phyloP scores from a whole-genome alignment of 2,797 vertebrate species.

The Takifugu ocellatus region DNA sequence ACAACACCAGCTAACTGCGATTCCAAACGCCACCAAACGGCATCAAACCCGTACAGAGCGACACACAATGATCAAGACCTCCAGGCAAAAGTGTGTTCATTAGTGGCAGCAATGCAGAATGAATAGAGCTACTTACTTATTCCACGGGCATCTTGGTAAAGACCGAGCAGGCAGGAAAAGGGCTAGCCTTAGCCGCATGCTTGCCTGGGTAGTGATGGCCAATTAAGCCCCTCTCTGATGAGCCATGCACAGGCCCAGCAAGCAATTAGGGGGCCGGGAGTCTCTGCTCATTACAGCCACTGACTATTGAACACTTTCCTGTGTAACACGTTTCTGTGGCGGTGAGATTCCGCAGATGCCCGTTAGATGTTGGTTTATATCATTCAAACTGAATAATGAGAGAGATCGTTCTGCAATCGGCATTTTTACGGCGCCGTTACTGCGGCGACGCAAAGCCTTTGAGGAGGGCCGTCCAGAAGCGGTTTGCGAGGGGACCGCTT shows the following conservation, averaged over 20 bases:
- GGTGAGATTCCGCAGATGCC: conserved; percentile 46
- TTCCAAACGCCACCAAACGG: conserved; percentile 41
- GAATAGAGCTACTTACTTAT: conserved; percentile 70
- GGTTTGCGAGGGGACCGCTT: conserved; percentile 24
- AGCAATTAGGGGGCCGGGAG: conserved; percentile 74
- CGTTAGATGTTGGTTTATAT: conserved; percentile 52
- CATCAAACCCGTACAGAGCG: conserved; percentile 50
- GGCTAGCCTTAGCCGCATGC: conserved; percentile 65
- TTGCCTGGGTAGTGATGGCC: conserved; percentile 75
- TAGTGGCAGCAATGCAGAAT: conserved; percentile 65
- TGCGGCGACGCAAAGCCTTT: neutral
- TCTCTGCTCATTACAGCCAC: conserved; percentile 67
- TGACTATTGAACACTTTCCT: conserved; percentile 52
- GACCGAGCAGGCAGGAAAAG: conserved; percentile 51
- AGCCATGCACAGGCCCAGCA: conserved; percentile 66
- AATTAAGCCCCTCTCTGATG: conserved; percentile 78
- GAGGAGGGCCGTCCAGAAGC: conserved; percentile 7
- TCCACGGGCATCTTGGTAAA: conserved; percentile 56
- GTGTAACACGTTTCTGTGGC: conserved; percentile 41
- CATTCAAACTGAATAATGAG: conserved; percentile 37
- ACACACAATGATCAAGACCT: conserved; percentile 63
- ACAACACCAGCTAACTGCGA: conserved; percentile 42
- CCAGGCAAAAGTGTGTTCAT: conserved; percentile 64
- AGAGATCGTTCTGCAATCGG: conserved; percentile 17
- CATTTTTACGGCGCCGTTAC: conserved; percentile 18